Base-by-base conservation (phyloP, 2,888 invertebrate species). In the Tenthredo livida region DNA sequence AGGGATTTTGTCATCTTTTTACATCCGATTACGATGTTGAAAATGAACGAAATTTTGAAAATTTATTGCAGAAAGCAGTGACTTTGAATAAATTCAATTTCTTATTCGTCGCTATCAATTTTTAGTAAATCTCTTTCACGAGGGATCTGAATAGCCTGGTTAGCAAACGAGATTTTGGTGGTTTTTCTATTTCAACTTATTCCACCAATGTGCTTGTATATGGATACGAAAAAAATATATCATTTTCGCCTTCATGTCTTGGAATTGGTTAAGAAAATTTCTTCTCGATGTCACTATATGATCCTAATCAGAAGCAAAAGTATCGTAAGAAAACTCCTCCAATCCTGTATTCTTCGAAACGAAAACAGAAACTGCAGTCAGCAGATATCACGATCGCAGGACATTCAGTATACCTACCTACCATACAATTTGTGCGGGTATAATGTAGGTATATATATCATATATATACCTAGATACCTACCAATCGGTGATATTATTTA, bases 401-500 rank as follows among this genome's bases (percentile, higher is more conserved):
- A 33, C 33, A 33, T 67, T 67, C 67, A 0, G 33, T 67, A 67
- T 12, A 29, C 12, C 21, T 12, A 29, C 12, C 21, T 29, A 29
- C 10, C 25, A 29, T 25, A 58, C 7, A 33, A 67, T 1, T 67
- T 29, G 6, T 17, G n/a, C n/a, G 17, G 15, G 65, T 33, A 33
- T 67, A 33, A 37, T 37, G 29, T 77, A n/a, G n/a, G n/a, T n/a
- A n/a, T n/a, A 47, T 40, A 21, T 12, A 21, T 29, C 29, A 29
- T 29, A 29, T 10, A 58, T 37, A 61, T 61, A 61, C 50, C 40
- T 37, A 50, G 12, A 25, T 73, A 77, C 9, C 58, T 61, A 61
- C 40, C 33, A 50, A 80, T 61, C 58, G 58, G 33, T 15, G 61
- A 80, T 61, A 80, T 80, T 92, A 87, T 92, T 92, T 91, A 89